These are phyloP conservation scores for Branchellion lobata DNA, from an alignment of 2,888 invertebrate genomes.

Conservation along the genomic window DNA sequence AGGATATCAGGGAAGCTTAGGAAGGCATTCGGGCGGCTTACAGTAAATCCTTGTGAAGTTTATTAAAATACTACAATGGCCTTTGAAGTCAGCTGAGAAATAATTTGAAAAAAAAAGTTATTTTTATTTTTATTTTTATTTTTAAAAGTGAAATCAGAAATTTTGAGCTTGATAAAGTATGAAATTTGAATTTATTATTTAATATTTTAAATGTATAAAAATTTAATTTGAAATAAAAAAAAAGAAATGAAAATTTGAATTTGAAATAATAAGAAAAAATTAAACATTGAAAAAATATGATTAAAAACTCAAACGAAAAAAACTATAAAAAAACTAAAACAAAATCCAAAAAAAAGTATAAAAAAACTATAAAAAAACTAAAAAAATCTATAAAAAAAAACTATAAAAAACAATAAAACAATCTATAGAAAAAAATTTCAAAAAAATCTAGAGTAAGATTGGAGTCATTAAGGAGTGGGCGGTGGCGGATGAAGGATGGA, in stretches of 20 bases:
- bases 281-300: neutral
- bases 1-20: too few relatives aligned
- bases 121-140: too few relatives aligned
- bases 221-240: neutral
- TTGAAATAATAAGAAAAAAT: neutral
- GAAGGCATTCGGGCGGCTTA: too few relatives aligned
- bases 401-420: neutral
- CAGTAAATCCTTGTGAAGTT: too few relatives aligned
- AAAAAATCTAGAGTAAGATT: neutral
- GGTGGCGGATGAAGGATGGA: too few relatives aligned
- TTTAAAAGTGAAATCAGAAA: too few relatives aligned
- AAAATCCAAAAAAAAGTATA: too few relatives aligned
- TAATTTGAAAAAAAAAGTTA: too few relatives aligned
- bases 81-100: too few relatives aligned
- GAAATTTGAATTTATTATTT: neutral
- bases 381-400: neutral
- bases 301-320: neutral
- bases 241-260: neutral
- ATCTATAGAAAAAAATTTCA: neutral
- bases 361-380: neutral
- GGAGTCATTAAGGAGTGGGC: too few relatives aligned
- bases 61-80: too few relatives aligned
- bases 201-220: neutral
- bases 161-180: neutral
- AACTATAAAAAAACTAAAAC: too few relatives aligned